These are phyloP conservation scores for Chrysolophus pictus DNA, from an alignment of 2,797 vertebrate species.

Conservation along the genomic window DNA sequence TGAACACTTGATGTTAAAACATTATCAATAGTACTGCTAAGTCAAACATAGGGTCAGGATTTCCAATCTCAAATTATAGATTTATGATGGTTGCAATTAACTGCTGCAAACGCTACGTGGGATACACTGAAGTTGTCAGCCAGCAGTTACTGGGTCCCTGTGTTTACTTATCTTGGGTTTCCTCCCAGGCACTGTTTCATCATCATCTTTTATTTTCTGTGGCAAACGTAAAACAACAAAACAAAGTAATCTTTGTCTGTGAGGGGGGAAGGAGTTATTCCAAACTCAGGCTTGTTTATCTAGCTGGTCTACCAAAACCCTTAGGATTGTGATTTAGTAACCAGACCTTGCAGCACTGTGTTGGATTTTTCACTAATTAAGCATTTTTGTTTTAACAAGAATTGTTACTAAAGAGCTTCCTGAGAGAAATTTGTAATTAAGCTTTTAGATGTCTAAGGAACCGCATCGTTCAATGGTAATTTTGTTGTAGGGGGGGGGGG, in stretches of 20 bases:
- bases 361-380: background rate
- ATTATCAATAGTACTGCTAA: background rate
- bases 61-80: background rate
- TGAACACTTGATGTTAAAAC: constrained; percentile 1
- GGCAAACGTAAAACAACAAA: constrained; percentile 15
- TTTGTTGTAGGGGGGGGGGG: background rate
- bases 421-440: background rate
- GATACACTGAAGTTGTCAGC: background rate
- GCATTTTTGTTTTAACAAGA: background rate
- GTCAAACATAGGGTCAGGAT: background rate
- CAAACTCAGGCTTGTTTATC: constrained; percentile 19
- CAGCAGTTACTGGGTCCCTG: background rate
- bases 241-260: background rate
- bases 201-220: constrained; percentile 32
- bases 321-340: background rate
- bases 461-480: background rate
- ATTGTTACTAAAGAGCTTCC: background rate
- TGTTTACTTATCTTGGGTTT: background rate
- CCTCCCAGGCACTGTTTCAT: background rate
- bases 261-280: background rate
- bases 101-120: background rate
- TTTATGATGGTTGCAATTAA: background rate
- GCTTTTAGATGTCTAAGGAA: background rate
- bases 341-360: background rate
- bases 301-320: constrained; percentile 7